Evolutionary conservation across 2,113 vertebrate species (phyloP).

Genomic region (Neopipo cinnamomea): DNA sequence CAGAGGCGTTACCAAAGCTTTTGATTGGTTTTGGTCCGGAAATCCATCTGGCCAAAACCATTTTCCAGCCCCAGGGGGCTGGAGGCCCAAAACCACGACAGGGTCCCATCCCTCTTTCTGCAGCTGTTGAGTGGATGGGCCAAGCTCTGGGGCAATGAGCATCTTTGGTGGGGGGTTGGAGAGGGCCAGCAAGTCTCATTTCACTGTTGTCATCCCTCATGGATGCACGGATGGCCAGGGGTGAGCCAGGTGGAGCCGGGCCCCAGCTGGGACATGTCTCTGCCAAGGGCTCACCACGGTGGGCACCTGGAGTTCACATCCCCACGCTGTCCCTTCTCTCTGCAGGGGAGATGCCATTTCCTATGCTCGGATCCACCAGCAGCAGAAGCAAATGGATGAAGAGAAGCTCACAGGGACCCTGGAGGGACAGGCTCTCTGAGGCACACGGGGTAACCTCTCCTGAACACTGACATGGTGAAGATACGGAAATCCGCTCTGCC

Average conservation of each 20-base stretch:
- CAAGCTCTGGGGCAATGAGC: not conserved
- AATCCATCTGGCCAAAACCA: no score
- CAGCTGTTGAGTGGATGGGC: not conserved
- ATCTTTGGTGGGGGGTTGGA: not conserved
- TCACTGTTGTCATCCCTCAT: not conserved
- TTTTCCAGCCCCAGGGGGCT: no score
- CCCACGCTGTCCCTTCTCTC: not conserved
- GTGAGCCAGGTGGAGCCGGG: not conserved
- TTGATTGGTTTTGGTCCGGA: no score
- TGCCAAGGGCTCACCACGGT: not conserved
- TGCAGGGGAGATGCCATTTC: slow-evolving; percentile 89
- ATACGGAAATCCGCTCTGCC: not conserved
- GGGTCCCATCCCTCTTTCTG: not conserved
- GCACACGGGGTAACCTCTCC: accelerated
- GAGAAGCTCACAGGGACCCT: slow-evolving; percentile 78
- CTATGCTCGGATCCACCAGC: slow-evolving; percentile 90
- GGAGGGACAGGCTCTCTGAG: slow-evolving; percentile 79
- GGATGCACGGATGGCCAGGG: accelerated
- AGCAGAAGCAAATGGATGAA: slow-evolving; percentile 87
- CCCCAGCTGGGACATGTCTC: not conserved
- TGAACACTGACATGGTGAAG: not conserved
- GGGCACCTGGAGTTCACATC: accelerated
- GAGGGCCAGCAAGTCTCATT: not conserved
- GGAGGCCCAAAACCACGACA: no score
- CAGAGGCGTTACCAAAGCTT: no score